phyloP scores from a whole-genome alignment of 2,113 vertebrate species.

The Vireo altiloquus region DNA sequence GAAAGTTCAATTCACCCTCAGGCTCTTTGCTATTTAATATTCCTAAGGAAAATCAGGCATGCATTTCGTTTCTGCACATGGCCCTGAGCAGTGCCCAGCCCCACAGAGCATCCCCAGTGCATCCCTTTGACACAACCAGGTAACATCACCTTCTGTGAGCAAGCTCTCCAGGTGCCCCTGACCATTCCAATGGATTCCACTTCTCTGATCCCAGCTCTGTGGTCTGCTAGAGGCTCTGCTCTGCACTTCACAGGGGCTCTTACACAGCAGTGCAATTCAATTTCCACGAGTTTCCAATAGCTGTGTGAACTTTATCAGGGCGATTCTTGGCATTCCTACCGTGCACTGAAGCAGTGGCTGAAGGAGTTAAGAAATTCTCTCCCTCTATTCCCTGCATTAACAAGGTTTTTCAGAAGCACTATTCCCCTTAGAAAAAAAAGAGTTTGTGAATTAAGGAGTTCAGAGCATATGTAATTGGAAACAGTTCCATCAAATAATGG shows the following conservation, averaged over 20 bases:
- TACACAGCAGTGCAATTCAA: background rate
- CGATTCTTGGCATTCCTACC: background rate
- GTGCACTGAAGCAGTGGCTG: background rate
- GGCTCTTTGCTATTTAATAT: background rate
- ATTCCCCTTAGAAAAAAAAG: background rate
- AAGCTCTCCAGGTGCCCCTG: background rate
- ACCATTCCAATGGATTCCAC: background rate
- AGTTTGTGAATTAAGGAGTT: background rate
- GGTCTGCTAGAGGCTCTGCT: background rate
- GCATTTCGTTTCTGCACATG: background rate
- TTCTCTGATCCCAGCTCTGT: background rate
- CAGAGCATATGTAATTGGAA: conserved; percentile 4
- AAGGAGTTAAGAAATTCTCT: background rate
- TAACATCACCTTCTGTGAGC: background rate
- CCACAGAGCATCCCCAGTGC: background rate
- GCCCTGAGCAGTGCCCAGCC: background rate
- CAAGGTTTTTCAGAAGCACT: background rate
- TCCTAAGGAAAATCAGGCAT: background rate
- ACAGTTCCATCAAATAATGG: background rate
- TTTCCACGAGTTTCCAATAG: background rate
- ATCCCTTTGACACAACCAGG: background rate
- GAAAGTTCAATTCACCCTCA: background rate
- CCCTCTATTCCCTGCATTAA: background rate
- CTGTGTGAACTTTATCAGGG: background rate
- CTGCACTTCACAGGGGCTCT: background rate